phyloP scores from a whole-genome alignment of 2,797 vertebrate species.

The Darevskia nairensis region DNA sequence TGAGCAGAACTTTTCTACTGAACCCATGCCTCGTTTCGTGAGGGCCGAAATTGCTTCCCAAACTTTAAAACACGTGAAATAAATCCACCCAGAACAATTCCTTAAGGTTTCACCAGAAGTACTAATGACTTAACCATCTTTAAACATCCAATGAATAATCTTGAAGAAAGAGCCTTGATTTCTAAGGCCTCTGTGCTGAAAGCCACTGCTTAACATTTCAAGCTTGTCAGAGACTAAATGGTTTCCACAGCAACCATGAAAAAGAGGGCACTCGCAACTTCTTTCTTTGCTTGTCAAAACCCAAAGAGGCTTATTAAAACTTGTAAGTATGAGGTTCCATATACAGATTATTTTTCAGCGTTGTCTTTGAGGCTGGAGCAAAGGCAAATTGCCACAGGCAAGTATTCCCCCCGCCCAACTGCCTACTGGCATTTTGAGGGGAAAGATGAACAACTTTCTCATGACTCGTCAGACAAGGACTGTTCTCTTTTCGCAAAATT shows the following conservation, averaged over 20 bases:
- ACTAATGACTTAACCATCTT: slow-evolving; percentile 21
- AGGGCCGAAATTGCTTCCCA: not conserved
- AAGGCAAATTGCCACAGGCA: slow-evolving; percentile 32
- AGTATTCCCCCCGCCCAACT: not conserved
- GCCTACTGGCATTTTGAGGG: not conserved
- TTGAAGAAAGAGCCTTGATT: slow-evolving; percentile 51
- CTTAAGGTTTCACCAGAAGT: slow-evolving; percentile 18
- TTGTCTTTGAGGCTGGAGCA: slow-evolving; percentile 44
- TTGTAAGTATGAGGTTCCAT: slow-evolving; percentile 51
- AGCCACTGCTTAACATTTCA: slow-evolving; percentile 59
- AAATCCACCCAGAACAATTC: slow-evolving; percentile 31
- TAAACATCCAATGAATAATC: slow-evolving; percentile 33
- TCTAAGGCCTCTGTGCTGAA: slow-evolving; percentile 53
- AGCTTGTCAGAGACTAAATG: slow-evolving; percentile 58
- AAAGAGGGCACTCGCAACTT: slow-evolving; percentile 59
- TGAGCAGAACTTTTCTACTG: slow-evolving; percentile 7
- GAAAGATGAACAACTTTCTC: slow-evolving; percentile 9
- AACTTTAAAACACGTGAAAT: slow-evolving; percentile 20
- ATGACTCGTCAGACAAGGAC: slow-evolving; percentile 6
- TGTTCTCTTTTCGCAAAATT: slow-evolving; percentile 23
- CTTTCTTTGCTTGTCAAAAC: slow-evolving; percentile 63
- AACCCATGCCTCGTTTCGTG: not conserved
- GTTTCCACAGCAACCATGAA: slow-evolving; percentile 78
- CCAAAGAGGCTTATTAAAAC: slow-evolving; percentile 61
- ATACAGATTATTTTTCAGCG: slow-evolving; percentile 45